Evolutionary conservation across 2,797 vertebrate species (phyloP), one percentile per base, ranked within the genome.

Genomic region (Esox masquinongy): DNA sequence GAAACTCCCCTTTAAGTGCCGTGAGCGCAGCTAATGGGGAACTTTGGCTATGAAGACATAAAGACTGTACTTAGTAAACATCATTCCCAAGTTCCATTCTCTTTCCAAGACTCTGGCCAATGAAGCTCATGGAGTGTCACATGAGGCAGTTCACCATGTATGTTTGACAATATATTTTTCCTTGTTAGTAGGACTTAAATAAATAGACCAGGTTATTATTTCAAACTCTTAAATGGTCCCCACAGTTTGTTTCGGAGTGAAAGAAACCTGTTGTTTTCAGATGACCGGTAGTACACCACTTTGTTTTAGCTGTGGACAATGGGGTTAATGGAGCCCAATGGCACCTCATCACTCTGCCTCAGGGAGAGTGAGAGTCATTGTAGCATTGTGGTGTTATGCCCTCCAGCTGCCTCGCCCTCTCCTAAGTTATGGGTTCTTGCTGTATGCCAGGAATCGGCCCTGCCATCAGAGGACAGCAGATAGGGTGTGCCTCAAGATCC

Each of bases 351-450:
- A 50, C 22, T 19, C 53, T 67, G 17, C 26, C 34, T 59, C 26
- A 12, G 39, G 43, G 31, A 73, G 26, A 74, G 59, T 50, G 68
- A 8, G 59, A 61, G 5, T 43, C 39, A 43, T 71, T 59, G 68
- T 80, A 74, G 49, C 79, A 69, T 61, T 70, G 36, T 19, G 19
- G 43, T 66, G 80, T 26, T 51, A 72, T 53, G 64, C 8, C 66
- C 50, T 16, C 26, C 73, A 71, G 66, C 78, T 72, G 64, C 74
- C 26, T 63, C 22, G 49, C 24, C 64, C 69, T 47, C 47, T 29
- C 22, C 26, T 78, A 73, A 76, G 51, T 72, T 74, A 73, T 51
- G 53, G 29, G 74, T 74, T 72, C 80, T 69, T 29, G 68, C 69
- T 43, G 56, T 74, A 12, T 67, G 67, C 66, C 72, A 64, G 78